Evolutionary conservation across 2,113 vertebrate genomes (phyloP), one percentile per base, ranked within the genome.

Genomic region (Tautogolabrus adspersus): DNA sequence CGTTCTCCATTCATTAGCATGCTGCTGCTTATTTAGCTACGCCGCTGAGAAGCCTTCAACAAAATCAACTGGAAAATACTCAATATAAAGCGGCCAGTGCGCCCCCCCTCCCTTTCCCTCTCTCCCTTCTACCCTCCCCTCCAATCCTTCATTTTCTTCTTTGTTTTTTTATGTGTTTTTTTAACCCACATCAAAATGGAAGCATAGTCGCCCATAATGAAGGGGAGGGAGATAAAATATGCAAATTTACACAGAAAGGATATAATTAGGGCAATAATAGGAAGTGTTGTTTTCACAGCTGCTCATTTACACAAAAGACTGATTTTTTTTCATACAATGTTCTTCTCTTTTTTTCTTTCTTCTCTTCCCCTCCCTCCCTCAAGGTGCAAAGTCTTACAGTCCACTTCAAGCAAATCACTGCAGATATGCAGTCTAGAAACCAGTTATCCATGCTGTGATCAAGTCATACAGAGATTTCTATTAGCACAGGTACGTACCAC

Each of bases 261-360:
- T 90, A 92, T 90, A 94, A 94, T 94, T 92, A 90, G 83, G 87
- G 86, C 66, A 93, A 80, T 93, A 90, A 94, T 88, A 85, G 90
- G 73, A 93, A 89, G 85, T 90, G 81, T 80, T 94, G 88, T 94
- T 94, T 94, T 92, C 93, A 93, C 93, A 95, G 93, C 87, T 94
- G 90, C 87, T 88, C 81, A 82, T 91, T 92, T 91, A 83, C 77
- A 86, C 88, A 93, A 88, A 89, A 83, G 88, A 40, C 85, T 88
- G 87, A 86, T 73, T 82, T 61, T 67, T 64, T 72, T 63, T 44
- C n/a, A 84, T 86, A 89, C 81, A 82, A 77, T 63, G 62, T 65
- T 81, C 26, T 44, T 63, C 13, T 57, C n/a, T 51, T 37, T 75
- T 40, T 46, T 62, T 1, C 80, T 58, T 52, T 13, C 64, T 42